Evolutionary conservation across 1,140 invertebrate species (phyloP), one percentile per base, ranked within the genome.

Genomic region (Hypothenemus hampei): DNA sequence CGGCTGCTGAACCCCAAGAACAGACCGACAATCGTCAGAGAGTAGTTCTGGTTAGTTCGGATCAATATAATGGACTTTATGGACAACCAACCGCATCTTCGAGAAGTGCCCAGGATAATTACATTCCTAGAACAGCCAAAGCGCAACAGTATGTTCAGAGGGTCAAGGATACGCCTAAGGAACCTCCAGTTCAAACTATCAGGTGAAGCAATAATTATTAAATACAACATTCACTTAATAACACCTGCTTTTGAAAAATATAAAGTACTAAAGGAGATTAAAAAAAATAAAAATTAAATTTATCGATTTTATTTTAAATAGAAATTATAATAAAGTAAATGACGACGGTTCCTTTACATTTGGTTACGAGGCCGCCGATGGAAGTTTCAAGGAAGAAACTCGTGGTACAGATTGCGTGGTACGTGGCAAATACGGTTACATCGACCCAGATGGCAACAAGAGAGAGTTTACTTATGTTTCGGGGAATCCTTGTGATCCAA

Each of bases 321-420:
- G 85, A 29, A 88, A 87, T 62, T 88, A 87, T 69, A 88, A 86
- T 69, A 88, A 87, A 72, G 82, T 87, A 2, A 89, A 89, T 65
- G 85, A 88, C 65, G 86, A 89, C 63, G 89, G 89, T 16, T 87
- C 86, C 37, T 92, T 91, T 71, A 91, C 88, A 11, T 92, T 91
- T 68, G 86, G 85, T 20, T 93, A 92, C 68, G 87, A 91, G 69
- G 87, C 87, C 1, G 89, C 87, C 7, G 87, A 91, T 66, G 89
- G 89, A n/a, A 87, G 85, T 13, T 91, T 92, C 77, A 92, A 92
- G 64, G 88, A 91, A 68, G 89, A 93, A 70, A 89, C 87, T 1
- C 72, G 88, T 52, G 88, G 88, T 15, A 87, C 85, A 0, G 88
- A 92, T 69, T 92, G 89, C 65, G 86, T 91, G 0, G 89, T 92